Percentiles rank a stretch among this genome's conserved stretches.
These are phyloP conservation scores for Disparrhopalites patrizii DNA, from an alignment of 2,888 invertebrate genomes.

Conservation along the genomic window DNA sequence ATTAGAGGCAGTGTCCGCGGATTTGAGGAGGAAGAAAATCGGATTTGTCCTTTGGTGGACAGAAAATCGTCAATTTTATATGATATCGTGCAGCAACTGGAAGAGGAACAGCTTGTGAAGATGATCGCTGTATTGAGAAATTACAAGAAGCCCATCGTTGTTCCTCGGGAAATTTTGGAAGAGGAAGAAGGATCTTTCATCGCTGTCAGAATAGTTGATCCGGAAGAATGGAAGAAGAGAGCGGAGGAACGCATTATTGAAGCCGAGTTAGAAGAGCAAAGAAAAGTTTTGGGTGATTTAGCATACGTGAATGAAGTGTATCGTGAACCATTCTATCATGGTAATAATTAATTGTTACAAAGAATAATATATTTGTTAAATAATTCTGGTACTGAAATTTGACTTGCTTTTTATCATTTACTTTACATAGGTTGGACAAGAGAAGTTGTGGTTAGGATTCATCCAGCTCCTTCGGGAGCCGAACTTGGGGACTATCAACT, in stretches of 20 bases:
- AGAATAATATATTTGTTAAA: background rate
- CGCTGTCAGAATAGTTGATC: constrained; percentile 16
- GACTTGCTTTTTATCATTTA: background rate
- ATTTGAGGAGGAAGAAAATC: constrained; percentile 25
- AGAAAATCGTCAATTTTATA: constrained; percentile 23
- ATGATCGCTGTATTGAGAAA: constrained; percentile 6
- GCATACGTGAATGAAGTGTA: background rate
- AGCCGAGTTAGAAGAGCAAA: constrained; percentile 16
- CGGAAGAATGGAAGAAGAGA: background rate
- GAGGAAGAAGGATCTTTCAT: constrained; percentile 15
- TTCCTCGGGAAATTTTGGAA: constrained; percentile 16
- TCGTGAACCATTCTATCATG: constrained; percentile 21
- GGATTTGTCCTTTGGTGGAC: constrained; percentile 27
- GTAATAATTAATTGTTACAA: background rate
- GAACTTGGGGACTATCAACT: constrained; percentile 26
- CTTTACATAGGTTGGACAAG: constrained; percentile 38
- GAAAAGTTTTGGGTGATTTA: constrained; percentile 19
- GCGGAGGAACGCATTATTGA: constrained; percentile 21
- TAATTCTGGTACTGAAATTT: background rate
- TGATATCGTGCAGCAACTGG: constrained; percentile 25
- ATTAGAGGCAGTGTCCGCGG: constrained; percentile 16
- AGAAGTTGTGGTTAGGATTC: constrained; percentile 42
- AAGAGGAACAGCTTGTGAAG: constrained; percentile 20
- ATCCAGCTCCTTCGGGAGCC: constrained; percentile 30
- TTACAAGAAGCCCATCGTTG: constrained; percentile 11